Evolutionary conservation across 2,888 invertebrate genomes (phyloP), one percentile per base, ranked within the genome.

Genomic region (Beris morrisii): DNA sequence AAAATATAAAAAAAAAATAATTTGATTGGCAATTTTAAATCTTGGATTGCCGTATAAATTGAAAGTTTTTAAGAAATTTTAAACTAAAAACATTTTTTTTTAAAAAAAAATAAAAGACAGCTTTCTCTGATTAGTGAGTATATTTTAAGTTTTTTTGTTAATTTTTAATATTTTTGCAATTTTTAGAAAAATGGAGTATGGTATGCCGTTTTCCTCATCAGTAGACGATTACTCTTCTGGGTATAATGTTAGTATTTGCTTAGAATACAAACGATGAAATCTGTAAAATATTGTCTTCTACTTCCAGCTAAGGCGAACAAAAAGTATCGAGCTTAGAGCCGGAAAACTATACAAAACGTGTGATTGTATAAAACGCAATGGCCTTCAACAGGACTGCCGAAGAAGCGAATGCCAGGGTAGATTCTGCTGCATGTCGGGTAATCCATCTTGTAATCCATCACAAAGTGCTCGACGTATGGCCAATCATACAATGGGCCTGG

Each of bases 281-380:
- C 7, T 12, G 7, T 13, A 11, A 50, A n/a, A 22, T 22, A n/a
- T 11, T 4, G 11, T 31, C 5, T 15, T n/a, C n/a, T 44, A 15
- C 43, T 44, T 44, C 15, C 45, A 58, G 58, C 30, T 46, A 5
- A 58, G 45, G 6, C 5, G 30, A 45, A 28, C 58, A 11, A 30
- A 45, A 30, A 46, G 46, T 30, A 45, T 58, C 6, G 58, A 58
- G 38, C 46, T 58, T 15, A 44, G 58, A 5, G 58, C 12, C 28
- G 28, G 30, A 3, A 58, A 58, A 1, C 30, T 58, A 12, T 58
- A 58, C 12, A 58, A 58, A 30, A 22, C 58, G 4, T 58, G 58
- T n/a, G 58, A 58, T 28, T 58, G 58, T n/a, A 46, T 58, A 11
- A 58, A 58, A 46, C 58, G 58, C 3, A 58, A 58, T 30, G 58